Percentiles rank a stretch among this genome's conserved stretches.
Conservation (phyloP, 2,888 invertebrate species). For the Tenthredo mesomela region DNA sequence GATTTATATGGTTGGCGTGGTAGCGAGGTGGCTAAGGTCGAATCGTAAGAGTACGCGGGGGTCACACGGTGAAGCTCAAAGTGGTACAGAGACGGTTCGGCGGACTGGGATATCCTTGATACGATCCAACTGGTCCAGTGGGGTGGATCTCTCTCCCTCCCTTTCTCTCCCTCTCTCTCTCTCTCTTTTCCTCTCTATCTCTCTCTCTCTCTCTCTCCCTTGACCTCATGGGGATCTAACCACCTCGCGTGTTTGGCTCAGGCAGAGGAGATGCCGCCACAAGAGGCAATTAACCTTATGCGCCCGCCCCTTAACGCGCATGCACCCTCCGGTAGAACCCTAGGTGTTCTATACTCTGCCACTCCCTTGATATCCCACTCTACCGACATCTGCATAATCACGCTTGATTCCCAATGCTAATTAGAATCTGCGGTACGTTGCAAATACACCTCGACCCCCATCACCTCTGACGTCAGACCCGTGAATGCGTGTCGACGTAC, state of each 20-base stretch:
- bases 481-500: not conserved
- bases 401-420: constrained; percentile 76
- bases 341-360: constrained; percentile 44
- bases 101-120: constrained; percentile 61
- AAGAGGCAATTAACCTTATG: constrained; percentile 76
- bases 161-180: not conserved
- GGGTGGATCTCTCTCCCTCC: not conserved
- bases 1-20: constrained; percentile 65
- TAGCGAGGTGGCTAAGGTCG: constrained; percentile 66
- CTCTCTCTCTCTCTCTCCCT: not conserved
- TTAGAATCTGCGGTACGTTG: constrained; percentile 72
- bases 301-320: constrained; percentile 68
- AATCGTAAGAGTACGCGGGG: constrained; percentile 65
- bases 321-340: constrained; percentile 54
- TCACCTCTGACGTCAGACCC: constrained; percentile 64
- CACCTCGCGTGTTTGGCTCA: constrained; percentile 67
- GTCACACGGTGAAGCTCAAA: constrained; percentile 62
- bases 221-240: constrained; percentile 51
- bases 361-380: constrained; percentile 69
- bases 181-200: not conserved
- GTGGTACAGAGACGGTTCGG: constrained; percentile 60
- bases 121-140: constrained; percentile 57
- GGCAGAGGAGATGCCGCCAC: constrained; percentile 68
- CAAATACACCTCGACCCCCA: constrained; percentile 71
- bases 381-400: constrained; percentile 74